A percentile compares a stretch with the other conserved stretches of the same genome.
phyloP scores from a whole-genome alignment of 1,140 invertebrate species.

The Drosophila mauritiana region DNA sequence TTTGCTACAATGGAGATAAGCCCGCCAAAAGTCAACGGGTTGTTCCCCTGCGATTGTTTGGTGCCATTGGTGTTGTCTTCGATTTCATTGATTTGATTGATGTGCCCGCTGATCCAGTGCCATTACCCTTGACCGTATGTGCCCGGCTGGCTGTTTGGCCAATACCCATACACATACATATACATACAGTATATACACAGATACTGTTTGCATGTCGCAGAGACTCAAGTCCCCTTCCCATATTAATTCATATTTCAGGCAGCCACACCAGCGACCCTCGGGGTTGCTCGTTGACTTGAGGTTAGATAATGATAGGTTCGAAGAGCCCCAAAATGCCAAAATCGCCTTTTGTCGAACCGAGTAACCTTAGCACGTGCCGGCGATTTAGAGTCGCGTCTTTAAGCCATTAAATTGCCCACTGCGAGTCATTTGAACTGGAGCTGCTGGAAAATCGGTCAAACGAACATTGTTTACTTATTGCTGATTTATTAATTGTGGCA shows the following conservation, averaged over 20 bases:
- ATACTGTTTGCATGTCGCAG: constrained; percentile 32
- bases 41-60: constrained; percentile 22
- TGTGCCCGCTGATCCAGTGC: constrained; percentile 73
- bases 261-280: constrained; percentile 74
- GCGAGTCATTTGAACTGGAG: constrained; percentile 21
- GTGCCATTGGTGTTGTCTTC: constrained; percentile 62
- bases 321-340: constrained; percentile 41
- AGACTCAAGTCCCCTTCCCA: constrained; percentile 21
- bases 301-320: constrained; percentile 62
- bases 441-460: constrained; percentile 37
- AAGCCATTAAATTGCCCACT: constrained; percentile 26
- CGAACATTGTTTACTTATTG: constrained; percentile 37
- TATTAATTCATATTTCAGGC: constrained; percentile 25
- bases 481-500: constrained; percentile 39
- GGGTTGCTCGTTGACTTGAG: constrained; percentile 32
- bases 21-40: constrained; percentile 62
- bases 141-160: constrained; percentile 31
- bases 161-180: constrained; percentile 20
- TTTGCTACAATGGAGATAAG: constrained; percentile 45
- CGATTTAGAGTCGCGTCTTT: constrained; percentile 67
- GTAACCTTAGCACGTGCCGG: constrained; percentile 77
- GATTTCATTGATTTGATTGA: constrained; percentile 79
- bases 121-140: constrained; percentile 73
- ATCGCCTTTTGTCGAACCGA: constrained; percentile 56
- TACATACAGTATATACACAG: not conserved